Base-by-base conservation (phyloP, 1,140 invertebrate genomes). In the Heliconius hermathena region DNA sequence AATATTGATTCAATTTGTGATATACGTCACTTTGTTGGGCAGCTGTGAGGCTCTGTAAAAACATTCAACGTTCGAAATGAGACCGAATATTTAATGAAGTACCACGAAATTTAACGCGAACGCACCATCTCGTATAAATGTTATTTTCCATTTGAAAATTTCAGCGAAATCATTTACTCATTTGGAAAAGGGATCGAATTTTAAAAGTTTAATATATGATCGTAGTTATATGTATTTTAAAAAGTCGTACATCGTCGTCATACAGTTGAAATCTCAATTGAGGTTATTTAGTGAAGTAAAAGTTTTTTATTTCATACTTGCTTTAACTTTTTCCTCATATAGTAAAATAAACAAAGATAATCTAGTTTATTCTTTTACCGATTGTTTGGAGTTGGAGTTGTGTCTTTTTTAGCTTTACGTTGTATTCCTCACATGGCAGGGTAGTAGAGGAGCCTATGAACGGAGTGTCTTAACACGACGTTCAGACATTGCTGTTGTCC, bases 41-140 rank as follows among this genome's bases (percentile, higher is more conserved):
- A 60, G n/a, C 57, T 36, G 33, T 1, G 33, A 8, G 33, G 33
- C 4, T 60, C 57, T 60, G 41, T 46, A 16, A 46, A 46, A 60
- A 60, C n/a, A 60, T 22, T 60, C 22, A 1, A 60, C 20, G 20
- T 60, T 60, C 8, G n/a, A n/a, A 60, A 26, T 60, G 57, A 60
- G 57, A 60, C 22, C 57, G 57, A 26, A 60, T 60, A 22, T 60
- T 60, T 60, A 60, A 60, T 60, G n/a, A 22, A 60, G 57, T 60
- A 60, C 20, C 22, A 22, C 9, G 57, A 22, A 60, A 60, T 3
- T n/a, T 22, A 0, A 60, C n/a, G 57, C 57, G 9, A 26, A 26
- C n/a, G 57, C n/a, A 60, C 57, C n/a, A 26, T 60, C 57, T 60
- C 57, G 9, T n/a, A 60, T 26, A 60, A 60, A 26, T 22, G 22